Percentiles rank a stretch among this genome's conserved stretches.
These are phyloP conservation scores for Rhinoderma darwinii DNA, from an alignment of 2,113 vertebrate species.

Conservation along the genomic window DNA sequence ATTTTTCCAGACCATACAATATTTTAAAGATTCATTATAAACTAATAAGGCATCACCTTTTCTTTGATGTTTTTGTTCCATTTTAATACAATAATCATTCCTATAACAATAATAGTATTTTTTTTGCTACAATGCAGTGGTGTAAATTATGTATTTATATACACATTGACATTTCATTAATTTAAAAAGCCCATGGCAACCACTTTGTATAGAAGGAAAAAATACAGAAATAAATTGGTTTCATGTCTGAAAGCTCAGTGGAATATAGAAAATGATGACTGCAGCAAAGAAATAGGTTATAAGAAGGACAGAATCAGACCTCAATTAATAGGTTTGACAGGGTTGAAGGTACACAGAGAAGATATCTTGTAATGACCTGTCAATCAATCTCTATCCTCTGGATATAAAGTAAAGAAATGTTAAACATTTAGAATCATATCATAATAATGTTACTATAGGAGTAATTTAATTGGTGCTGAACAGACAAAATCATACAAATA, in stretches of 20 bases:
- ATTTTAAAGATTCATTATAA: neutral
- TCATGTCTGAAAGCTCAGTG: conserved; percentile 64
- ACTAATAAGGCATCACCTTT: neutral
- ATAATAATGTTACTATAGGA: neutral
- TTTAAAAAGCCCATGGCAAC: conserved; percentile 68
- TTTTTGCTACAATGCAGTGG: neutral
- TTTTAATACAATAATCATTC: conserved; percentile 2
- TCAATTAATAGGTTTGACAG: conserved; percentile 55
- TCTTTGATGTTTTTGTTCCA: neutral
- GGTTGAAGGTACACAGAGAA: conserved; percentile 47
- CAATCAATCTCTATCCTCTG: neutral
- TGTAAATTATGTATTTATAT: conserved; percentile 28
- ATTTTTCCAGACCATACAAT: neutral
- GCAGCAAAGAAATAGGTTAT: conserved; percentile 66
- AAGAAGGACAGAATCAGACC: conserved; percentile 61
- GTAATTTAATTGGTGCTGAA: neutral
- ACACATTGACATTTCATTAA: conserved; percentile 57
- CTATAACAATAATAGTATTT: neutral
- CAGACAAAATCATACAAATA: neutral
- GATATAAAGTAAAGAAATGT: neutral
- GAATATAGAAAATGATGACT: conserved; percentile 64
- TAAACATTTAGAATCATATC: neutral
- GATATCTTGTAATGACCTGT: conserved; percentile 40
- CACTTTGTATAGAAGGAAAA: conserved; percentile 62
- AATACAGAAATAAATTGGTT: conserved; percentile 69